Evolutionary conservation across 2,888 invertebrate genomes (phyloP), one percentile per base, ranked within the genome.

Genomic region (Parthenolecanium corni): DNA sequence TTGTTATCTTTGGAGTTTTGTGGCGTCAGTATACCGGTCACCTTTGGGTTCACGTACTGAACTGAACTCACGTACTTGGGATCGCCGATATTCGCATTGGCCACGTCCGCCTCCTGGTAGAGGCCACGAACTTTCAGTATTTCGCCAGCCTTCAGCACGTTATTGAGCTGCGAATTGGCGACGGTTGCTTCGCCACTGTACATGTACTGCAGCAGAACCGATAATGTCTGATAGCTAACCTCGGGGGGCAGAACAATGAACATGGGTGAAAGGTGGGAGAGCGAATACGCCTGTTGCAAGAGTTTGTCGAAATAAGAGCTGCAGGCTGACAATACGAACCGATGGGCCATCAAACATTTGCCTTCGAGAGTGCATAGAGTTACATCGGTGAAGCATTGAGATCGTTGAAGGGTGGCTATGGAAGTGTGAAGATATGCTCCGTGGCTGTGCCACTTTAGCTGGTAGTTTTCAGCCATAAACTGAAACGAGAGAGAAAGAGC

Each of bases 401-500:
- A 86, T 65, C 85, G 83, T 18, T 84, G 80, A 70, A 86, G 74
- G 18, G 85, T 83, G 65, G 89, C 85, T 54, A 89, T 85, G 66
- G 87, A 88, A 57, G 85, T 82, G 75, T 89, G 88, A 70, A 89
- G 77, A 76, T 89, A 86, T 31, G 84, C 81, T 70, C 84, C 82
- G 77, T 87, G 89, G 68, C 88, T 88, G 74, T 89, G 86, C 89
- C 89, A 89, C 78, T 89, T 89, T 61, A 89, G 78, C 75, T 89
- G 89, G 74, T 89, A 89, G 70, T 88, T 89, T 74, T 89, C 89
- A 70, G 78, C 76, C 51, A 75, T 66, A 23, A 62, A 58, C 66
- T 62, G 52, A 24, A 62, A 62, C 52, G 31, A 16, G 11, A 52
- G 31, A 31, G 9, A 31, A 31, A n/a, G n/a, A n/a, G n/a, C 21